Evolutionary conservation across 2,113 vertebrate species (phyloP).

Genomic region (Gobiocypris rarus): DNA sequence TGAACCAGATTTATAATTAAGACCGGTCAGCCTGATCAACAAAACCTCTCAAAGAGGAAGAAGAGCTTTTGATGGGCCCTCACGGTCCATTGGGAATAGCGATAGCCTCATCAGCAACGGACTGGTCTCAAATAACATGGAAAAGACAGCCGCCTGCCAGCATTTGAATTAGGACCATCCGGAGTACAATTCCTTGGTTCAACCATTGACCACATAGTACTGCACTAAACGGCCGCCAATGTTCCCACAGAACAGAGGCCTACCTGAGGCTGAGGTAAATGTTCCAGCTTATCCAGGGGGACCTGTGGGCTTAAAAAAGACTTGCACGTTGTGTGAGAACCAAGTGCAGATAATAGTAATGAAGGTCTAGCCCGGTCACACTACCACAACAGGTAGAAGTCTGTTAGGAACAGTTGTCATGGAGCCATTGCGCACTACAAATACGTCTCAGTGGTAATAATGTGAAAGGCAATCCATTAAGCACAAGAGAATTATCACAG

Average conservation of each 20-base stretch:
- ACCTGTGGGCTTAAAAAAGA: neutral
- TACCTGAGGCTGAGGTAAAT: slow-evolving; percentile 11
- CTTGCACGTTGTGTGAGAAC: slow-evolving; percentile 42
- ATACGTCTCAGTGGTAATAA: slow-evolving; percentile 18
- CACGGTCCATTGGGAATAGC: neutral
- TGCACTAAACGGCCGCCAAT: neutral
- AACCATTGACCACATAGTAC: neutral
- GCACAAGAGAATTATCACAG: slow-evolving; percentile 15
- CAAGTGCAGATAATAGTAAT: neutral
- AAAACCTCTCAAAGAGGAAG: slow-evolving; percentile 1
- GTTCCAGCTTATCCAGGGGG: neutral
- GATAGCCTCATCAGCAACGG: slow-evolving; percentile 16
- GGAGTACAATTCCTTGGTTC: neutral
- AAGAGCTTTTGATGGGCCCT: slow-evolving; percentile 17
- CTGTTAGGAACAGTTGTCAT: slow-evolving; percentile 7
- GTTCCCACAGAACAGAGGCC: neutral
- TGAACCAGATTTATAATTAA: slow-evolving; percentile 62
- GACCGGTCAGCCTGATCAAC: slow-evolving; percentile 55
- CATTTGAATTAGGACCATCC: slow-evolving; percentile 8
- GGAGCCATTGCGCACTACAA: slow-evolving; percentile 26
- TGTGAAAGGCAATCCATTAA: slow-evolving; percentile 48
- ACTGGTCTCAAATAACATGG: slow-evolving; percentile 14
- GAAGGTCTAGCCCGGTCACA: slow-evolving; percentile 10
- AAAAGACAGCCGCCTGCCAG: slow-evolving; percentile 5
- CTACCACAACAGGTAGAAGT: slow-evolving; percentile 16